Evolutionary conservation across 2,888 invertebrate species (phyloP).

Genomic region (Elysia crispata): DNA sequence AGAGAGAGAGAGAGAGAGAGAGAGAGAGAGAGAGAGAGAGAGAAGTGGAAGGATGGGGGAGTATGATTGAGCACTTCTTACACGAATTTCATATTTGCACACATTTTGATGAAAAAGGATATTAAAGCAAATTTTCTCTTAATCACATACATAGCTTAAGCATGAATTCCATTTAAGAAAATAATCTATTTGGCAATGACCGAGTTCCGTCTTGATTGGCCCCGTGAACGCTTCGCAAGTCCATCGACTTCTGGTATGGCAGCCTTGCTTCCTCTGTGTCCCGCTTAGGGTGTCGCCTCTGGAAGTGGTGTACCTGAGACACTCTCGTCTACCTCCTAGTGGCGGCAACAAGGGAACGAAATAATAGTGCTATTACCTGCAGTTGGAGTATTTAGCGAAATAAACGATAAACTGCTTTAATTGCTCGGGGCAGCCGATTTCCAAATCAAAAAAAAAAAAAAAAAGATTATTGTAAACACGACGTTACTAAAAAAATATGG

Average conservation of each 20-base stretch:
- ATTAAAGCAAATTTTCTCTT: not conserved
- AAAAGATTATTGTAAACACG: not conserved
- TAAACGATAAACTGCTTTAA: no score
- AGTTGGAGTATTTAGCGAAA: no score
- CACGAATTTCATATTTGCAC: no score
- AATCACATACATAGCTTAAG: not conserved
- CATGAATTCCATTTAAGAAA: no score
- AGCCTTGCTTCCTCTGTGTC: constrained; percentile 26
- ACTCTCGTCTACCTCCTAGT: constrained; percentile 36
- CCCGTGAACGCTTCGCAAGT: constrained; percentile 12
- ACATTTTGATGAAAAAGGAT: not conserved
- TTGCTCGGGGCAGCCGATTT: no score
- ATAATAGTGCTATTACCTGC: no score
- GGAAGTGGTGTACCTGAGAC: constrained; percentile 31
- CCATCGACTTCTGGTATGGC: constrained; percentile 20
- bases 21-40: no score
- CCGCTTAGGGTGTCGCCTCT: constrained; percentile 13
- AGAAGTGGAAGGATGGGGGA: no score
- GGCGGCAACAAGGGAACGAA: no score
- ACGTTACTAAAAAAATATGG: not conserved
- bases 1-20: no score
- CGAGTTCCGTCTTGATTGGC: constrained; percentile 29
- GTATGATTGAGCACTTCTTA: no score
- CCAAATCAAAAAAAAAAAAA: not conserved
- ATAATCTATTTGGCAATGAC: constrained; percentile 33